Base-by-base conservation (phyloP, 2,888 invertebrate genomes). In the Malthinus flaveolus region DNA sequence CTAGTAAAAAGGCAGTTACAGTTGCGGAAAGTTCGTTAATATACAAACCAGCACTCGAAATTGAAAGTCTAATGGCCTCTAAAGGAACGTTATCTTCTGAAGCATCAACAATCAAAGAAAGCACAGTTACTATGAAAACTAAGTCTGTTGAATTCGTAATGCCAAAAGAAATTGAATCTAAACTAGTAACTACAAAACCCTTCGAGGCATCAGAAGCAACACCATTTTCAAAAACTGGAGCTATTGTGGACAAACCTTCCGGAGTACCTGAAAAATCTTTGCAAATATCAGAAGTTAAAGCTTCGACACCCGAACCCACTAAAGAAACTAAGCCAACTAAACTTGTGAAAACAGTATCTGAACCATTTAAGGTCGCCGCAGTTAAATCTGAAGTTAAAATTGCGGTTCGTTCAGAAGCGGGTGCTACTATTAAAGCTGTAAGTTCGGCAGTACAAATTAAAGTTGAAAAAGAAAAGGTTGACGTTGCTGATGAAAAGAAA, bases 381-480 rank as follows among this genome's bases (percentile, higher is more conserved):
- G 7, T 35, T 39, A 6, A 12, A 32, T 31, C 32, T 3, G 37
- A 13, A 36, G 31, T 23, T 32, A 31, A 52, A 48, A 32, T 49
- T 15, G 55, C 52, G 36, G n/a, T 36, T 31, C 36, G 13, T 3
- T 1, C 23, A 1, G 49, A 49, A 49, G 36, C 50, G 15, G 10
- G 15, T 49, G 35, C 13, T 36, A 15, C 4, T 13, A 10, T 10
- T 31, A 5, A 6, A 6, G 23, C 23, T 44, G 3, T 7, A 11
- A 33, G 47, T 12, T 23, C 23, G 9, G 15, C 13, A 50, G 50
- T n/a, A 35, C 12, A n/a, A n/a, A 47, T 15, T n/a, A 39, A 45
- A 15, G 50, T 46, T 10, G 45, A 42, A 42, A 13, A 47, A 47
- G 31, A 34, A 1, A 31, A 9, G n/a, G n/a, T 15, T 10, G 45